These are phyloP conservation scores for Chelonus formosanus DNA, from an alignment of 2,888 invertebrate species.

Conservation along the genomic window DNA sequence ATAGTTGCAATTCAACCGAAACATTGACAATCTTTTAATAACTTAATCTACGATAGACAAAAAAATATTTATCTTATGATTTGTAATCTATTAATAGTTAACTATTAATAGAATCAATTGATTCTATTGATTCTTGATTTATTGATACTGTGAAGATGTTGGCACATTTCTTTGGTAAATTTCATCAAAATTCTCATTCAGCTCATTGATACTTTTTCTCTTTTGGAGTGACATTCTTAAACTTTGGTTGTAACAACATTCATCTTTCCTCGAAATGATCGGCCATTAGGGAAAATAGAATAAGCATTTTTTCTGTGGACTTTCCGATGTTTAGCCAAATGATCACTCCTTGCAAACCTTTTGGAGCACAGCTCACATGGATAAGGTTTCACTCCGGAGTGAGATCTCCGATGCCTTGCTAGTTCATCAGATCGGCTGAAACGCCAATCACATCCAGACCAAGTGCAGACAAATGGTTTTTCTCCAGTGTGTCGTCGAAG, in stretches of 20 bases:
- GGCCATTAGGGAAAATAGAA: conserved; percentile 53
- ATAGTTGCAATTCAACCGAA: not conserved
- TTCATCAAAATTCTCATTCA: too few species aligned
- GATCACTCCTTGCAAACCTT: conserved; percentile 91
- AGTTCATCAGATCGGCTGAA: conserved; percentile 95
- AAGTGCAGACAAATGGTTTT: conserved; percentile 78
- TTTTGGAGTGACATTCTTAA: conserved; percentile 34
- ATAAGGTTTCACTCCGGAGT: conserved; percentile 94
- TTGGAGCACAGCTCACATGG: conserved; percentile 88
- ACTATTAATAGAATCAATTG: too few species aligned
- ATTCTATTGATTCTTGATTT: too few species aligned
- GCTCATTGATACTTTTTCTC: not conserved
- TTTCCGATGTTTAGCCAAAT: conserved; percentile 90
- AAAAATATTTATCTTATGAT: too few species aligned
- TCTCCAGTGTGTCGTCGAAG: conserved; percentile 84
- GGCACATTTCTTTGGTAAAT: too few species aligned
- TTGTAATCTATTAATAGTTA: too few species aligned
- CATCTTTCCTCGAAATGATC: conserved; percentile 53
- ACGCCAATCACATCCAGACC: conserved; percentile 88
- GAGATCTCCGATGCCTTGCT: conserved; percentile 91
- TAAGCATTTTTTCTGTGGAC: conserved; percentile 75
- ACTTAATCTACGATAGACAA: too few species aligned
- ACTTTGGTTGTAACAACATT: conserved; percentile 51
- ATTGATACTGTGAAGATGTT: too few species aligned
- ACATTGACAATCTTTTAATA: not conserved